Base-by-base conservation (phyloP, 1,140 invertebrate species). In the Lordiphosa clarofinis region DNA sequence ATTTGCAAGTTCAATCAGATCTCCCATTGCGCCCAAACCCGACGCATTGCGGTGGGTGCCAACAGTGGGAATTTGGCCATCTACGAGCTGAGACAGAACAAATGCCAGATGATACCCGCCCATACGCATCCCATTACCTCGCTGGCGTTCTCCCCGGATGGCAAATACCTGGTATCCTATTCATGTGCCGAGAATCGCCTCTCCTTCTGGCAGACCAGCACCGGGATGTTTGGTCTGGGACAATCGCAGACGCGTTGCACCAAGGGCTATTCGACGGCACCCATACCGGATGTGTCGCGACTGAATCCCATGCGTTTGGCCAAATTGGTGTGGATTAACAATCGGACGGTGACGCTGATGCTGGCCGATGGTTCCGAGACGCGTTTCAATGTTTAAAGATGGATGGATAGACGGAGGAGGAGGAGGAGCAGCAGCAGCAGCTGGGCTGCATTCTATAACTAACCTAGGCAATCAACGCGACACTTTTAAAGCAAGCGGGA, bases 181-280 rank as follows among this genome's bases (percentile, higher is more conserved):
- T 96, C 97, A 31, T 95, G 96, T 67, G 90, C 93, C n/a, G 98
- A 99, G 89, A 98, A 98, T 89, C 94, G 97, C 76, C 92, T 99
- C 24, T 97, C 94, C 58, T 99, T 99, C 90, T 99, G 98, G 98
- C 98, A 99, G 93, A 98, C 97, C 75, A 93, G 93, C 65, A 92
- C 92, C 11, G 93, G 93, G 91, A 96, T 97, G 94, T 97, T 98
- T 89, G 96, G 96, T 4, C 90, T 98, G 52, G 96, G 96, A 2
- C 95, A 96, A 73, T 94, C 96, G 2, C 96, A 97, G 89, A 97
- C 96, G 1, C 93, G 95, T 42, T 97, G 97, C 86, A 94, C 97
- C 28, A 97, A 98, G 88, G 97, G 97, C 33, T 98, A 97, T 90
- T 97, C 95, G 72, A 97, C 96, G 1, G 94, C 95, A 6, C 96